Base-by-base conservation (phyloP, 2,113 vertebrate genomes). In the Carettochelys insculpta region DNA sequence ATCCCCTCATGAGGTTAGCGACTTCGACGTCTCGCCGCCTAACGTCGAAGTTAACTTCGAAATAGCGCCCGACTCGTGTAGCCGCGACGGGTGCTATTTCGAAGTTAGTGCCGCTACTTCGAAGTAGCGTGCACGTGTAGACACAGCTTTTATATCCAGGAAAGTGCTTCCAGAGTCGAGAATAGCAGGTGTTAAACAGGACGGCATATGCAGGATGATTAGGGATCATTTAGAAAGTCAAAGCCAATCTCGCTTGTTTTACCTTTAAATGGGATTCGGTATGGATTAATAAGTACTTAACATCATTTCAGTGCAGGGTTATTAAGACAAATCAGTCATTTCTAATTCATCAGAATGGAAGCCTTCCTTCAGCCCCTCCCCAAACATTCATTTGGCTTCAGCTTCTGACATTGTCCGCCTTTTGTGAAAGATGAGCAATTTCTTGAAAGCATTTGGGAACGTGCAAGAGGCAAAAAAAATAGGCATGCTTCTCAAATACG, bases 401-500 rank as follows among this genome's bases (percentile, higher is more conserved):
- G 43, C 48, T 51, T 61, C 38, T 86, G 61, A 56, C 43, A 31
- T 43, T 43, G 71, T 86, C 73, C 90, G 77, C 54, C 71, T n/a
- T 38, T 19, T n/a, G 11, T 47, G 41, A n/a, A 92, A 82, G 4
- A 12, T 41, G 19, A 87, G 50, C 25, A 53, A 16, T 56, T 83
- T 94, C 90, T 52, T 90, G 16, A 61, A 90, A 88, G 58, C n/a
- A 3, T 7, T 84, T 87, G 71, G 38, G 80, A 94, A 86, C 14
- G 56, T 20, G n/a, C 4, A 73, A 52, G 2, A 6, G 8, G 54
- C 51, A 88, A 61, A 24, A 76, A 27, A 29, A 19, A 22, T 19
- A 6, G 47, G 51, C n/a, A 91, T 85, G 90, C 85, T 83, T 87
- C 25, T 31, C 34, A 65, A 85, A 77, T 20, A 31, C 75, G 13